phyloP scores from a whole-genome alignment of 2,797 vertebrate genomes.

The Parotocinclus haroldoi region DNA sequence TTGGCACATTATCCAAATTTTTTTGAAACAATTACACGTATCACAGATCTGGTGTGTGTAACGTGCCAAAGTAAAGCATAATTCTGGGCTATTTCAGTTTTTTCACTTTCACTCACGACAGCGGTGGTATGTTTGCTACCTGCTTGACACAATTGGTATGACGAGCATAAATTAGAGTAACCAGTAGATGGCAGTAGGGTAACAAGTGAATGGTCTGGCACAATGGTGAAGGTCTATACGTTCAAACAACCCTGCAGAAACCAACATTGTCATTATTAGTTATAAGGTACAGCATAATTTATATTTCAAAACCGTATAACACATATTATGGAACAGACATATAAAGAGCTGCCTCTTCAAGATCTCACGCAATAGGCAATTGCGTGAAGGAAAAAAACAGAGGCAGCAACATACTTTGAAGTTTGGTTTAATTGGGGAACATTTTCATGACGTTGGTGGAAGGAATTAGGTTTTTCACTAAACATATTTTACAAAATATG shows the following conservation, averaged over 20 bases:
- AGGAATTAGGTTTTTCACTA: too few species aligned
- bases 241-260: not conserved
- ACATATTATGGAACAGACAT: too few species aligned
- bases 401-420: too few species aligned
- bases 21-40: conserved; percentile 54
- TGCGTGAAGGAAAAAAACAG: too few species aligned
- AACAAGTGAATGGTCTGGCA: conserved; percentile 11
- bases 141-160: conserved; percentile 5
- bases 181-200: conserved; percentile 59
- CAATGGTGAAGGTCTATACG: conserved; percentile 26
- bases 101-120: conserved; percentile 23
- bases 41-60: conserved; percentile 32
- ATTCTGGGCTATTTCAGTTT: conserved; percentile 41
- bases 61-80: conserved; percentile 51
- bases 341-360: too few species aligned
- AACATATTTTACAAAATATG: too few species aligned
- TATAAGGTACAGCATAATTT: too few species aligned
- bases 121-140: conserved; percentile 34
- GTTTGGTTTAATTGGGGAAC: too few species aligned
- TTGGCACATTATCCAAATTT: conserved; percentile 37
- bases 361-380: too few species aligned
- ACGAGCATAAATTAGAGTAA: not conserved
- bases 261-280: too few species aligned
- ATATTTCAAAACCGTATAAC: too few species aligned
- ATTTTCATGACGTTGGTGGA: too few species aligned